phyloP scores from a whole-genome alignment of 2,888 invertebrate species.

The Rhingia campestris region DNA sequence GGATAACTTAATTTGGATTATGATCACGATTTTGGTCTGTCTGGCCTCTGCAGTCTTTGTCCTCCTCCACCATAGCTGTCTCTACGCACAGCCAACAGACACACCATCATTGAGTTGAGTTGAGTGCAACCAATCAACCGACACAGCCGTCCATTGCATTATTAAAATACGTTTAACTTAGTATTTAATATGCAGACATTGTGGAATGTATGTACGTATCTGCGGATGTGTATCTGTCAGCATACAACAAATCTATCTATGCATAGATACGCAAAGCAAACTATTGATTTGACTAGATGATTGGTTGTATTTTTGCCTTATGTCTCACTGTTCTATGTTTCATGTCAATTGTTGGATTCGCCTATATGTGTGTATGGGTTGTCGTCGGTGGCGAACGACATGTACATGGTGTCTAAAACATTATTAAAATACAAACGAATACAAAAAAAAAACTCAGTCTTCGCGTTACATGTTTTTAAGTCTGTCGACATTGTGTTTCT shows the following conservation, averaged over 20 bases:
- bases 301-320: constrained; percentile 59
- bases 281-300: constrained; percentile 63
- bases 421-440: constrained; percentile 55
- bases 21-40: constrained; percentile 64
- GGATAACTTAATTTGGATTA: constrained; percentile 63
- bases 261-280: constrained; percentile 33
- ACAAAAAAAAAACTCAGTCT: not conserved
- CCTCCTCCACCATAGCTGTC: constrained; percentile 23
- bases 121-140: constrained; percentile 68
- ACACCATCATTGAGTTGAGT: constrained; percentile 51
- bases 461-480: constrained; percentile 35
- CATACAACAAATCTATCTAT: constrained; percentile 46
- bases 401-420: constrained; percentile 62
- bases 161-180: constrained; percentile 73
- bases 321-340: constrained; percentile 51
- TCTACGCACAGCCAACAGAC: constrained; percentile 26
- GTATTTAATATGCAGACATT: constrained; percentile 74
- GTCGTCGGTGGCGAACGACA: constrained; percentile 17
- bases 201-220: constrained; percentile 54
- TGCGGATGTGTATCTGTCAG: constrained; percentile 69
- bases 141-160: constrained; percentile 64
- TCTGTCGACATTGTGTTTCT: constrained; percentile 35
- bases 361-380: not conserved
- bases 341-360: constrained; percentile 64
- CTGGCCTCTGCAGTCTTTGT: constrained; percentile 45